Evolutionary conservation across 2,888 invertebrate species (phyloP), one percentile per base, ranked within the genome.

Genomic region (Masnerella sp.): DNA sequence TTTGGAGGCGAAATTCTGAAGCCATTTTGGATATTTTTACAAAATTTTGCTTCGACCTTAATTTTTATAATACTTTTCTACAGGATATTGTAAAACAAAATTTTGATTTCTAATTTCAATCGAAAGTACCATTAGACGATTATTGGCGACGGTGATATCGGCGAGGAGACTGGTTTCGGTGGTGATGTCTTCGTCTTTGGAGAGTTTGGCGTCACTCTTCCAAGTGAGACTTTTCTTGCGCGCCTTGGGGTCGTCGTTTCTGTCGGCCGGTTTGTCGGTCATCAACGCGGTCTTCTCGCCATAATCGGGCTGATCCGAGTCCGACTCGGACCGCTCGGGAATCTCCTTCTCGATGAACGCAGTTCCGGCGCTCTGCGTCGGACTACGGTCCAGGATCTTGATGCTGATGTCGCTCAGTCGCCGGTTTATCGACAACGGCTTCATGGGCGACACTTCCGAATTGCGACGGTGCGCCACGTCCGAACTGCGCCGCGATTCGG

Each of bases 221-320:
- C 89, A 88, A 0, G 88, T 87, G 14, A 89, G 76, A 51, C 86
- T 88, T 65, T 89, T 89, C 76, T 88, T 88, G 2, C 84, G 79
- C 9, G 47, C 34, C 61, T 81, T 83, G 1, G 70, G 49, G 32
- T 82, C 80, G n/a, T 82, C 80, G 0, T 78, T 79, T 36, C 82
- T 83, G 1, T 76, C 77, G 25, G 79, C 80, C 0, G 73, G 56
- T 28, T 82, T 83, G 2, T 84, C 7, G 64, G 73, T 42, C 83
- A 87, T 82, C 2, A 86, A 64, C 2, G 86, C 81, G 0, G 82
- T 85, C 52, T 84, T 86, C 49, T 87, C 86, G 30, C 79, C 84
- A 45, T 82, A 85, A 64, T 87, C 85, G 11, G 81, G 84, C 42
- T 86, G 85, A 38, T 86, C 86, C 9, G 85, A 85, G 73, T 87